These are phyloP conservation scores for Poeciliopsis presidionis DNA, from an alignment of 2,797 vertebrate genomes.

Conservation along the genomic window DNA sequence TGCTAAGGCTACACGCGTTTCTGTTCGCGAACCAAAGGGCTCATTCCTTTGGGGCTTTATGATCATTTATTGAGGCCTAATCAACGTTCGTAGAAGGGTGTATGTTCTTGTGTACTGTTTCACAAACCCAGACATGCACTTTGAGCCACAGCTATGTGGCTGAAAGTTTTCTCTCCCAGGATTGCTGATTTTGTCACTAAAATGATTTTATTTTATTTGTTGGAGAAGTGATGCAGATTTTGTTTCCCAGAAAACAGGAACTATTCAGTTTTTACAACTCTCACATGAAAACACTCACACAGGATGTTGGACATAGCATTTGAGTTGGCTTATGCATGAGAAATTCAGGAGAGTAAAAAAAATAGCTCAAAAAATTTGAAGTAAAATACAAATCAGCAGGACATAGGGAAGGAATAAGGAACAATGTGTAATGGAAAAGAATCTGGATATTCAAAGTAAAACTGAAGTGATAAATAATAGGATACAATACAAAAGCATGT, in stretches of 20 bases:
- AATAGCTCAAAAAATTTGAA: not conserved
- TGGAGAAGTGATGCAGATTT: conserved; percentile 20
- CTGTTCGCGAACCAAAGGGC: conserved; percentile 74
- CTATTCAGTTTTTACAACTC: conserved; percentile 2
- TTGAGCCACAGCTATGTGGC: conserved; percentile 62
- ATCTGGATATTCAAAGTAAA: not conserved
- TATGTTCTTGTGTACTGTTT: conserved; percentile 76
- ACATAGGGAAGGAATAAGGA: not conserved
- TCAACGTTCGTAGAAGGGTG: conserved; percentile 79
- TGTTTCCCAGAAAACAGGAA: conserved; percentile 33
- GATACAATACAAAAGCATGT: not conserved
- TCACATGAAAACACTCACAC: not conserved
- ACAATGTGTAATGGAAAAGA: not conserved
- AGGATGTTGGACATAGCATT: not conserved
- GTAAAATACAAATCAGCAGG: conserved; percentile 8
- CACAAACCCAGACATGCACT: conserved; percentile 64
- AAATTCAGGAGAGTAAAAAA: not conserved
- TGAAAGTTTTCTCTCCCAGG: conserved; percentile 55
- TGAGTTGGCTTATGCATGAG: not conserved
- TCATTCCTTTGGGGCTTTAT: conserved; percentile 73
- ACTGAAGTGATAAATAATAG: not conserved
- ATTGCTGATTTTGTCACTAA: conserved; percentile 43
- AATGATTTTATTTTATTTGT: conserved; percentile 38
- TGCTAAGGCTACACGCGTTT: conserved; percentile 66
- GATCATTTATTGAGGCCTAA: conserved; percentile 82